Evolutionary conservation across 2,113 vertebrate genomes (phyloP), one percentile per base, ranked within the genome.

Genomic region (Thalassoma bifasciatum): DNA sequence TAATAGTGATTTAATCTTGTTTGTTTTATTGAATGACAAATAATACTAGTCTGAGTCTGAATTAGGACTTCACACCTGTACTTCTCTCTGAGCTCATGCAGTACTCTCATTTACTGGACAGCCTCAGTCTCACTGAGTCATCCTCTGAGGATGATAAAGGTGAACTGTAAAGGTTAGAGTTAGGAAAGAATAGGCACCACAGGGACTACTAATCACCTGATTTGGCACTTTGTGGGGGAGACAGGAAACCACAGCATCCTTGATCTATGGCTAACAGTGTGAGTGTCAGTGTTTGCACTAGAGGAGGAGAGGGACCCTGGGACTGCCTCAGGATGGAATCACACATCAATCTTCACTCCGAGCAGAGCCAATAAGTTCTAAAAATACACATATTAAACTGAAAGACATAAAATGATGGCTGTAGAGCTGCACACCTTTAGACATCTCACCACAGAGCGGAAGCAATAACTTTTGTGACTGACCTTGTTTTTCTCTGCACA

Each of bases 291-390:
- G 4, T 16, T 38, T 38, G 1, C 52, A 42, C 34, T 0, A 73
- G 75, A 72, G 44, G 44, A 63, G 11, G 26, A 72, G 52, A 34
- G 30, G 54, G 65, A 67, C 78, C 64, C 70, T 58, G 77, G 42
- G 40, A 83, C 71, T 22, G 9, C 44, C 63, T 19, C 7, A 7
- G 73, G 66, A 69, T 16, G 12, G 30, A 72, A 61, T 37, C 59
- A 26, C 26, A 30, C 79, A 88, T 88, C 85, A 76, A 75, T 86
- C 75, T 78, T 86, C 65, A 82, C 75, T 75, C 44, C 36, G 19
- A 64, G 44, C 22, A 19, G 23, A 50, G 60, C 73, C 85, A 89
- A 67, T 75, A 54, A 67, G n/a, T 0, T 13, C 68, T 82, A 73
- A 83, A 86, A 87, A 84, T 82, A 86, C 74, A 72, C 74, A 59